Evolutionary conservation across 2,797 vertebrate genomes (phyloP).

Genomic region (Sebastes flavidus): DNA sequence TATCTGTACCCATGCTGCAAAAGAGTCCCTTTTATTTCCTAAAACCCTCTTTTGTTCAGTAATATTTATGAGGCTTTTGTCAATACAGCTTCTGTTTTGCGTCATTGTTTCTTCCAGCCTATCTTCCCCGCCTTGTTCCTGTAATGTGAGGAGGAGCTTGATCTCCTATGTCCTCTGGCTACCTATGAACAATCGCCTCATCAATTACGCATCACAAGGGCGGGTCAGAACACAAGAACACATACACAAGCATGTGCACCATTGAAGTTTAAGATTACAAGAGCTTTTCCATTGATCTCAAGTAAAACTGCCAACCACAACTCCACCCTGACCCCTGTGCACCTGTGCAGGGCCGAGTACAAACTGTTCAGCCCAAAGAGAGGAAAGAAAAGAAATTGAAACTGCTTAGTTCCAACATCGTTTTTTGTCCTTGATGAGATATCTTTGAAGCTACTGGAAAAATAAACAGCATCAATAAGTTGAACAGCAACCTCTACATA

Average conservation of each 20-base stretch:
- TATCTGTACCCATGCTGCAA: background rate
- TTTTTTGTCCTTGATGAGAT: slow-evolving; percentile 4
- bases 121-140: slow-evolving; percentile 49
- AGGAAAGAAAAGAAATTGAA: slow-evolving; percentile 6
- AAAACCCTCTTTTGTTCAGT: slow-evolving; percentile 45
- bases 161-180: slow-evolving; percentile 59
- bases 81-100: slow-evolving; percentile 5
- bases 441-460: slow-evolving; percentile 21
- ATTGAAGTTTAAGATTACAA: slow-evolving; percentile 72
- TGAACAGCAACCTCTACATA: background rate
- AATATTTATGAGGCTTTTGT: slow-evolving; percentile 39
- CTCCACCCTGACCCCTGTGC: slow-evolving; percentile 62
- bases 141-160: slow-evolving; percentile 67
- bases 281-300: slow-evolving; percentile 68
- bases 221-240: slow-evolving; percentile 6
- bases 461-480: background rate
- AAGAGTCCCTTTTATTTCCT: slow-evolving; percentile 28
- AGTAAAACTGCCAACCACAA: slow-evolving; percentile 44
- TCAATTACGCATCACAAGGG: slow-evolving; percentile 75
- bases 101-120: slow-evolving; percentile 26
- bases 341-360: slow-evolving; percentile 47
- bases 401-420: background rate
- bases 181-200: slow-evolving; percentile 68
- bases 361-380: slow-evolving; percentile 17
- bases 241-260: slow-evolving; percentile 1